Evolutionary conservation across 2,888 invertebrate genomes (phyloP).

Genomic region (Tetragnatha montana): DNA sequence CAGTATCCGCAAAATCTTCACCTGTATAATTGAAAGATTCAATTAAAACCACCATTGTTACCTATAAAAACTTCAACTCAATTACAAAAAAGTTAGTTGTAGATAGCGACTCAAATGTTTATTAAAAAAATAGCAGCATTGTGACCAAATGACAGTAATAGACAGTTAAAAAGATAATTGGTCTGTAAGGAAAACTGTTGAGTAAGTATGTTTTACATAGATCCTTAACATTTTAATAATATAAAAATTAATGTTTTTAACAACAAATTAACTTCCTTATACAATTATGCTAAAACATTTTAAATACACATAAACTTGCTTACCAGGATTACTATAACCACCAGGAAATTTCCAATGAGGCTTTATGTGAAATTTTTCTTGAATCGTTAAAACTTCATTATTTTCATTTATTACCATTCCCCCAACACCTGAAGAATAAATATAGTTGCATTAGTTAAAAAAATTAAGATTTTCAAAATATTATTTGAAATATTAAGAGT

Average conservation of each 20-base stretch:
- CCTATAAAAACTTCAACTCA: too few species aligned
- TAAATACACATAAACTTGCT: conserved; percentile 31
- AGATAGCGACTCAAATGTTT: not conserved
- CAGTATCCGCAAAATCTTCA: conserved; percentile 89
- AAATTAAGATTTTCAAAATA: not conserved
- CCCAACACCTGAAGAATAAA: conserved; percentile 77
- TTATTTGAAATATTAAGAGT: too few species aligned
- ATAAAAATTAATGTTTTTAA: not conserved
- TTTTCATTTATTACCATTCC: conserved; percentile 88
- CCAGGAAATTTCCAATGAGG: conserved; percentile 93
- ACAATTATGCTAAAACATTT: too few species aligned
- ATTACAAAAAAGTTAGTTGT: not conserved
- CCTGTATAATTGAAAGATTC: conserved; percentile 78
- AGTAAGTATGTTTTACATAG: not conserved
- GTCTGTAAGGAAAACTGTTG: not conserved
- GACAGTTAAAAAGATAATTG: not conserved
- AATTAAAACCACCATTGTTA: too few species aligned
- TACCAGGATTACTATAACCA: conserved; percentile 91
- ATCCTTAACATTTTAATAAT: not conserved
- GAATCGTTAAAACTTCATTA: conserved; percentile 86
- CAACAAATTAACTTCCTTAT: not conserved
- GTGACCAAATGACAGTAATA: too few species aligned
- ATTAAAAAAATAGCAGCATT: too few species aligned
- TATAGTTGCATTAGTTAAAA: not conserved
- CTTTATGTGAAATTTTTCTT: conserved; percentile 81